phyloP scores from a whole-genome alignment of 1,140 invertebrate genomes.

The Cryptotermes secundus region DNA sequence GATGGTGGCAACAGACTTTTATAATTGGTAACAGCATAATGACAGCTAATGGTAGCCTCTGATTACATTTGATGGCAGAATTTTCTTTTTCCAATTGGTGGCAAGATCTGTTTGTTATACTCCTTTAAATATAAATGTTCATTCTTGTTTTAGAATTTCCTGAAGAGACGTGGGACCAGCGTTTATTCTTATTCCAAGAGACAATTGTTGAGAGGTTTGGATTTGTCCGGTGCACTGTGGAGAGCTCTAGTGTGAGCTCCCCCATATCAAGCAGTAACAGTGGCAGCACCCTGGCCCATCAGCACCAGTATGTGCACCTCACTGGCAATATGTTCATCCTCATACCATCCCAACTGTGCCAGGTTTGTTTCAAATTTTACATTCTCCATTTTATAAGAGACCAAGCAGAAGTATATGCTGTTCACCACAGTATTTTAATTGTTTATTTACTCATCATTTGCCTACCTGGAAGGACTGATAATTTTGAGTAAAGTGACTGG shows the following conservation, averaged over 20 bases:
- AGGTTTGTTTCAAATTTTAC: slow-evolving; percentile 1
- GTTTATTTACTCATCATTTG: no score
- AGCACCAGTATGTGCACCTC: slow-evolving; percentile 81
- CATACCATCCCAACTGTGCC: slow-evolving; percentile 58
- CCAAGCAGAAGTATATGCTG: no score
- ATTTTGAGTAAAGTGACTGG: no score
- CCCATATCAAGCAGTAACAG: slow-evolving; percentile 7
- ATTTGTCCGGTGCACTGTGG: slow-evolving; percentile 75
- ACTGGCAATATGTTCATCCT: slow-evolving; percentile 94
- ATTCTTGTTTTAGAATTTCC: slow-evolving; percentile 64
- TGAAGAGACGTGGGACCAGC: slow-evolving; percentile 70
- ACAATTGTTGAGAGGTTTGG: slow-evolving; percentile 79
- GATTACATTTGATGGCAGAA: no score
- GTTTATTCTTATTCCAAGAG: slow-evolving; percentile 82
- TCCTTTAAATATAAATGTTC: not conserved
- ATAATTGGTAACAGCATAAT: no score
- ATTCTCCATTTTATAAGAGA: no score
- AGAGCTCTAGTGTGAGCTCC: slow-evolving; percentile 47
- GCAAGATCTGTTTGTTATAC: not conserved
- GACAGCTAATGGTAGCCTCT: no score
- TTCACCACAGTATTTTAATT: no score
- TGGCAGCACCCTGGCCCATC: slow-evolving; percentile 52
- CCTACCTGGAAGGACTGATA: no score
- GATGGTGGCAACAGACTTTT: no score
- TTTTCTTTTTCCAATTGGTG: no score